Conservation (phyloP, 2,113 vertebrate genomes). For the Girardinichthys multiradiatus region DNA sequence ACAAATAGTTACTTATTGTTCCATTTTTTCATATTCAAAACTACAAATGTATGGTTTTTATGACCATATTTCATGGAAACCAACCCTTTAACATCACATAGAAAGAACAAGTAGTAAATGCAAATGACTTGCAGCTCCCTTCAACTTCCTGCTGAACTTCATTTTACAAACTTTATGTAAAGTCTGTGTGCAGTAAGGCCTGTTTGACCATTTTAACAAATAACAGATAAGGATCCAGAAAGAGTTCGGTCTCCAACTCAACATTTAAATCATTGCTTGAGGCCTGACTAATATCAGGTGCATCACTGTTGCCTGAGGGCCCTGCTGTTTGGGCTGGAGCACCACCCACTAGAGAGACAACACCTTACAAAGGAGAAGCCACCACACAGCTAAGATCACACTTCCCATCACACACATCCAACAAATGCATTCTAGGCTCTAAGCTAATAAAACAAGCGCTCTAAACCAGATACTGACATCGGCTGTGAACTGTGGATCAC, state of each 20-base stretch:
- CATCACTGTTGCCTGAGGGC: constrained; percentile 95
- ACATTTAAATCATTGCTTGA: constrained; percentile 86
- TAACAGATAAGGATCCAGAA: background rate
- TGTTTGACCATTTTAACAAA: constrained; percentile 21
- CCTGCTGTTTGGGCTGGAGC: constrained; percentile 91
- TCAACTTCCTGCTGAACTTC: constrained; percentile 1
- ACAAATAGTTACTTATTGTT: too few species aligned
- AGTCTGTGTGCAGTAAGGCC: background rate
- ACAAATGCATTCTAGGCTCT: constrained; percentile 14
- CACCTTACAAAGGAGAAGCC: constrained; percentile 86
- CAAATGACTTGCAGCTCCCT: background rate
- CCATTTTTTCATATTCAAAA: background rate
- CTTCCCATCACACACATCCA: constrained; percentile 43
- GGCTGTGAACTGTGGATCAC: constrained; percentile 12
- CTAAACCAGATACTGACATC: constrained; percentile 12
- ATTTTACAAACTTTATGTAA: constrained; percentile 7
- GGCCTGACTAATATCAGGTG: constrained; percentile 95
- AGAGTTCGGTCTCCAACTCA: constrained; percentile 14
- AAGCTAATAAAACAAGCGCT: background rate
- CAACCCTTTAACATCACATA: background rate
- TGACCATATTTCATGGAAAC: background rate
- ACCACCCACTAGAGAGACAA: constrained; percentile 87
- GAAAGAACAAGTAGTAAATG: background rate
- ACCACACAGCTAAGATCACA: constrained; percentile 74
- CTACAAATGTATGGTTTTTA: background rate